Evolutionary conservation across 1,140 invertebrate genomes (phyloP).

Genomic region (Micrasema minimum): DNA sequence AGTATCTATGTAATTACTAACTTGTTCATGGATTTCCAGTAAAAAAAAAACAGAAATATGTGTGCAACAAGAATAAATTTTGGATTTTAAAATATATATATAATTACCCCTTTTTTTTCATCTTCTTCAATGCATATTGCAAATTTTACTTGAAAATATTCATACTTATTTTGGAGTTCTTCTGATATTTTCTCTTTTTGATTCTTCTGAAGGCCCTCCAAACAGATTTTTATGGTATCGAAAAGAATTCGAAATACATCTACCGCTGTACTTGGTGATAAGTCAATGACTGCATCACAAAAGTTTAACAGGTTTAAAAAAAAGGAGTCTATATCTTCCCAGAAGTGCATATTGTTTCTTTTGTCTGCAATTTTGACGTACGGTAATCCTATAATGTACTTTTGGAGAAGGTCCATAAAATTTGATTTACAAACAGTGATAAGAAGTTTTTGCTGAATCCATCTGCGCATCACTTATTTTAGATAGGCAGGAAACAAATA

Average conservation of each 20-base stretch:
- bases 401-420: conserved; percentile 57
- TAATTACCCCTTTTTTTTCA: conserved; percentile 53
- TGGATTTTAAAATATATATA: too few relatives aligned
- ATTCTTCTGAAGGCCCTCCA: conserved; percentile 57
- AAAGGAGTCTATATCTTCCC: conserved; percentile 60
- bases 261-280: conserved; percentile 59
- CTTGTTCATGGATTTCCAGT: too few relatives aligned
- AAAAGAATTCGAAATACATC: conserved; percentile 56
- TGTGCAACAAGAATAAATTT: too few relatives aligned
- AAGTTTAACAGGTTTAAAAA: conserved; percentile 60
- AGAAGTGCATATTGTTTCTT: conserved; percentile 58
- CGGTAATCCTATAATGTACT: conserved; percentile 59
- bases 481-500: conserved; percentile 57
- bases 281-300: conserved; percentile 57
- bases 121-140: conserved; percentile 54
- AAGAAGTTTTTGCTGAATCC: conserved; percentile 59
- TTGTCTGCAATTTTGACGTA: conserved; percentile 56
- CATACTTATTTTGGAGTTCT: conserved; percentile 55
- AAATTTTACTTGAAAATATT: conserved; percentile 56
- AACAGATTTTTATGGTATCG: conserved; percentile 57
- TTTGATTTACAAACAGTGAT: conserved; percentile 58
- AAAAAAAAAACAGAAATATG: too few relatives aligned
- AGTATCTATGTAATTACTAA: too few relatives aligned
- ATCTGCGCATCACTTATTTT: conserved; percentile 60
- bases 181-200: conserved; percentile 57